Base-by-base conservation (phyloP, 2,888 invertebrate genomes). In the Latheticus oryzae region DNA sequence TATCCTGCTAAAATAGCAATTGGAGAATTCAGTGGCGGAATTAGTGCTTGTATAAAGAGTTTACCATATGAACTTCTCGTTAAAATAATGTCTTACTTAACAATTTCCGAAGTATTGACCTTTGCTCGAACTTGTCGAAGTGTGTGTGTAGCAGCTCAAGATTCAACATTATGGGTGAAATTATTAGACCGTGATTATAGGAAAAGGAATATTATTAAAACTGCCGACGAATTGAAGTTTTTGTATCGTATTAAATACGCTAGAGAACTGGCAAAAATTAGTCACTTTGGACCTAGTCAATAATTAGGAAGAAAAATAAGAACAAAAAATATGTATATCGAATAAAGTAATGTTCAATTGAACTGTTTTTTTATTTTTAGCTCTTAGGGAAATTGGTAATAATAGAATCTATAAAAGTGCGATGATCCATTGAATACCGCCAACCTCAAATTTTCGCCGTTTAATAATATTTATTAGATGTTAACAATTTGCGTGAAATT, bases 1-100 rank as follows among this genome's bases (percentile, higher is more conserved):
- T 71, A 68, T 63, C 73, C 73, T 1, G 70, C 70, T 0, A 78
- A 75, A 66, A 61, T 61, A 45, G 58, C 60, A 5, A 64, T 74
- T 47, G 28, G 62, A 69, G 37, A 47, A 38, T 12, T 23, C 28
- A 16, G 52, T 24, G 26, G 62, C 15, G 60, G 58, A 37, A 54
- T 58, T 55, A 70, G 78, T 5, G 33, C 5, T 11, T 73, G 76
- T 65, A 62, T 81, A 4, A 65, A 70, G 32, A 71, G 76, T 32
- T 60, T 82, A 40, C 82, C 82, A 3, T 58, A 62, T 0, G 82
- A 82, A 68, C 55, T 81, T 3, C 68, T 73, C 48, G 17, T 69
- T 0, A 48, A 70, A 21, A 76, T 80, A 17, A 51, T 74, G 24
- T 52, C 52, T 35, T 67, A 68, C 53, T 62, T 79, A 9, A 40